These are phyloP conservation scores for Campopleginae sp. DNA, from an alignment of 2,888 invertebrate genomes.

Conservation along the genomic window DNA sequence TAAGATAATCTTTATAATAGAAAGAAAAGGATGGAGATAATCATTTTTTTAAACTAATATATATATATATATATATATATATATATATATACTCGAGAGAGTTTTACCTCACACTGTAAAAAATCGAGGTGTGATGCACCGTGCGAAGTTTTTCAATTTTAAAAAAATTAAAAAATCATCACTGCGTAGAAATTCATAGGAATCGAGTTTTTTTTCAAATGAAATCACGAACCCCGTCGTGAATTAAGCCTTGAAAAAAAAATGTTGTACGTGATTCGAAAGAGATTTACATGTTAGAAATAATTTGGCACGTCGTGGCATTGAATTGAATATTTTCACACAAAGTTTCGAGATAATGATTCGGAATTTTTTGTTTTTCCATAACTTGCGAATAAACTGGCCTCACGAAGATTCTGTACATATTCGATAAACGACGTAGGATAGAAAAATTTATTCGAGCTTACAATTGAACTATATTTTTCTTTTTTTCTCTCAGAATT, in stretches of 20 bases:
- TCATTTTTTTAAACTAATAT: conserved; percentile 5
- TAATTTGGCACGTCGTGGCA: not conserved
- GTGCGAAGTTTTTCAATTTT: not conserved
- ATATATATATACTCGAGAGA: conserved; percentile 14
- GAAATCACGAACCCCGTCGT: not conserved
- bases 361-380: not conserved
- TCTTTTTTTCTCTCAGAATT: conserved; percentile 50
- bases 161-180: not conserved
- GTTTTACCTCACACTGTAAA: not conserved
- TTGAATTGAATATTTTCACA: conserved; percentile 6
- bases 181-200: not conserved
- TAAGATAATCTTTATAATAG: conserved; percentile 61
- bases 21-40: conserved; percentile 11
- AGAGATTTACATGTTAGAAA: not conserved
- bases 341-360: not conserved
- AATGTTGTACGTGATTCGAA: not conserved
- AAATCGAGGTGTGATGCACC: not conserved
- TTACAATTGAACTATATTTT: conserved; percentile 46
- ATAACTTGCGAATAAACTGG: not conserved
- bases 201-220: not conserved
- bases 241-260: not conserved
- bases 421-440: conserved; percentile 63
- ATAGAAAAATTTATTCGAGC: conserved; percentile 64
- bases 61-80: conserved; percentile 10
- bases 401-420: conserved; percentile 60